A percentile compares a stretch with the other conserved stretches of the same genome.
Evolutionary conservation across 1,140 invertebrate genomes (phyloP).

Genomic region (Copidosoma floridanum): DNA sequence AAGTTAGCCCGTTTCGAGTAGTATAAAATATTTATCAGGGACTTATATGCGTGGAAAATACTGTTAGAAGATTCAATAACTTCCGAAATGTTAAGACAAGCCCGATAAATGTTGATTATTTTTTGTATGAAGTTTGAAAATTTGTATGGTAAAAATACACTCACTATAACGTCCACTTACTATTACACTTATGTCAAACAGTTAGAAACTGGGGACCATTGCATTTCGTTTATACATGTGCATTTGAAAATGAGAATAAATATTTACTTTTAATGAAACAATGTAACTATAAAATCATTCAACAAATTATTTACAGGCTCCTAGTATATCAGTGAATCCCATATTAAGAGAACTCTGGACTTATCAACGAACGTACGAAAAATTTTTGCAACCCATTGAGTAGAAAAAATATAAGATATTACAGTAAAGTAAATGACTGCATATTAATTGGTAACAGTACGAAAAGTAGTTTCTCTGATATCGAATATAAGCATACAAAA

Average conservation of each 20-base stretch:
- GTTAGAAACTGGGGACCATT: slow-evolving; percentile 11
- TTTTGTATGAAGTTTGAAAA: too few relatives aligned
- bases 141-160: too few relatives aligned
- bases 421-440: not conserved
- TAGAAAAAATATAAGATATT: not conserved
- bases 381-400: not conserved
- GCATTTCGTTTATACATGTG: not conserved
- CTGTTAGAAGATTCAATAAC: too few relatives aligned
- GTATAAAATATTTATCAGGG: too few relatives aligned
- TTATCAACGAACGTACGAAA: not conserved
- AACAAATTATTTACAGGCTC: not conserved
- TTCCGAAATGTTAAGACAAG: too few relatives aligned
- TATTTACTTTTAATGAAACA: too few relatives aligned
- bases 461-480: not conserved
- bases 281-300: not conserved
- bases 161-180: slow-evolving; percentile 8
- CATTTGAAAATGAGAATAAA: slow-evolving; percentile 15
- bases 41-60: too few relatives aligned
- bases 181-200: not conserved
- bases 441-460: not conserved
- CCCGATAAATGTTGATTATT: too few relatives aligned
- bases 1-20: too few relatives aligned
- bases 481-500: not conserved
- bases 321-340: not conserved
- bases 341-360: not conserved